phyloP scores from a whole-genome alignment of 2,888 invertebrate genomes.

The Ariolimax columbianus region DNA sequence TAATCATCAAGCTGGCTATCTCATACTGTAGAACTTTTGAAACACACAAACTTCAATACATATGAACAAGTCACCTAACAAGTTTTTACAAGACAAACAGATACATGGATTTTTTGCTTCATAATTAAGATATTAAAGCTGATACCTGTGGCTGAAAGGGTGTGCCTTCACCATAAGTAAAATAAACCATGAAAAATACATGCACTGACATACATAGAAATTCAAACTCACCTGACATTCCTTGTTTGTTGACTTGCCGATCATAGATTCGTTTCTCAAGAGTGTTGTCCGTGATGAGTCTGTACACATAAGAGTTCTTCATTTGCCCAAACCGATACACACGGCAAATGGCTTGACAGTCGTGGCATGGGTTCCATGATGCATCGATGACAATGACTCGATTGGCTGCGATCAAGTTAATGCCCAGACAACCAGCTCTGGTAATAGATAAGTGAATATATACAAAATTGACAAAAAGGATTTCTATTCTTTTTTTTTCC shows the following conservation, averaged over 20 bases:
- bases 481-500: too few relatives aligned
- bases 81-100: too few relatives aligned
- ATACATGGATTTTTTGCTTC: too few relatives aligned
- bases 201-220: not conserved
- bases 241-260: constrained; percentile 97
- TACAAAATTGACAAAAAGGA: too few relatives aligned
- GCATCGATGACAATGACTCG: constrained; percentile 98
- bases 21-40: too few relatives aligned
- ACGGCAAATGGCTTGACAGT: constrained; percentile 92
- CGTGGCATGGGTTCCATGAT: constrained; percentile 99
- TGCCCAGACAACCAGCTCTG: constrained; percentile 96
- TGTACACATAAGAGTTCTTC: constrained; percentile 96
- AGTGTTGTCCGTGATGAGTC: constrained; percentile 97
- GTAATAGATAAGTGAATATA: not conserved
- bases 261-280: constrained; percentile 99
- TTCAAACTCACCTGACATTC: constrained; percentile 85
- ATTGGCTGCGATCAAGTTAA: constrained; percentile 98
- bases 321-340: constrained; percentile 96
- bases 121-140: too few relatives aligned
- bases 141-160: too few relatives aligned
- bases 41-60: too few relatives aligned
- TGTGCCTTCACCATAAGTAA: too few relatives aligned
- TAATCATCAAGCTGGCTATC: too few relatives aligned
- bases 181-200: not conserved
- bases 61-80: too few relatives aligned